A percentile compares a stretch with the other conserved stretches of the same genome.
Conservation (phyloP, 2,797 vertebrate species). For the Peromyscus melanophrys region DNA sequence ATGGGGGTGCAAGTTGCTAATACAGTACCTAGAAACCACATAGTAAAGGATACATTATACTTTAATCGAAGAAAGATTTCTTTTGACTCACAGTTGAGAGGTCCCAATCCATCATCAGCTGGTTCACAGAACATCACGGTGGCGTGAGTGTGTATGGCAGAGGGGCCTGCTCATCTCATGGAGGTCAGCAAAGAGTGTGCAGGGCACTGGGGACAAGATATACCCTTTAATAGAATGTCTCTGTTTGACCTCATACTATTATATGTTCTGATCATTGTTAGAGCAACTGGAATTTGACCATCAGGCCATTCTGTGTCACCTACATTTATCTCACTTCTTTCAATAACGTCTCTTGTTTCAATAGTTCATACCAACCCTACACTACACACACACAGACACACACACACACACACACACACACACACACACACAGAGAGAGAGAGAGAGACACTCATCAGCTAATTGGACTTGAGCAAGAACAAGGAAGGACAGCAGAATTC, state of each 20-base stretch:
- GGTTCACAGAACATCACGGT: too few species aligned
- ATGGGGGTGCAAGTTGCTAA: not conserved
- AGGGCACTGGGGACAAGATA: not conserved
- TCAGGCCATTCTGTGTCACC: not conserved
- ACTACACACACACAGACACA: not conserved
- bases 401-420: not conserved
- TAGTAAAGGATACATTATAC: not conserved
- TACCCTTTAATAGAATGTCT: not conserved
- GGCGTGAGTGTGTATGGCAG: not conserved
- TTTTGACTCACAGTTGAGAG: not conserved
- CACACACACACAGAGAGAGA: too few species aligned
- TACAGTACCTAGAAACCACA: not conserved
- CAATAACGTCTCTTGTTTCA: conserved; percentile 21
- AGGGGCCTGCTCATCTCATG: not conserved
- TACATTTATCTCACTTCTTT: conserved; percentile 3
- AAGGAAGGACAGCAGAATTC: conserved; percentile 19
- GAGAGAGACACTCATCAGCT: not conserved
- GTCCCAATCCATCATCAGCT: not conserved
- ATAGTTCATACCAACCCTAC: not conserved
- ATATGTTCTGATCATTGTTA: not conserved
- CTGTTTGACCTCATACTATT: not conserved
- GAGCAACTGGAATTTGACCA: conserved; percentile 26
- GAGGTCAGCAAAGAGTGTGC: not conserved
- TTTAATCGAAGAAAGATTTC: not conserved
- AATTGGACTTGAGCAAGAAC: conserved; percentile 21